Conservation (phyloP, 2,888 invertebrate genomes). For the Acronicta psi region DNA sequence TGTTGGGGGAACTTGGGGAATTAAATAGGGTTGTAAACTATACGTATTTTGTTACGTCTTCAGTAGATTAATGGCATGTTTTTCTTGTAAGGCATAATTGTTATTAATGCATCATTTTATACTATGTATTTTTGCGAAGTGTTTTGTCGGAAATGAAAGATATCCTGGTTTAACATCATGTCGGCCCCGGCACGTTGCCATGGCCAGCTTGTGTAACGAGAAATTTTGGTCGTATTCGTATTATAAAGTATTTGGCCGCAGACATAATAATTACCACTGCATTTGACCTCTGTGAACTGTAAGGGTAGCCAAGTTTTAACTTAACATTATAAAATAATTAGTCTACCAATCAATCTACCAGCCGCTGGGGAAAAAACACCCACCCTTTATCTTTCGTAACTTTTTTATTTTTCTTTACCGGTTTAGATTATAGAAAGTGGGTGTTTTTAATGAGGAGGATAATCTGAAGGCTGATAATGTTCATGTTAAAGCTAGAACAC, state of each 20-base stretch:
- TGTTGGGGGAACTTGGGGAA: constrained; percentile 24
- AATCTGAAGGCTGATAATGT: constrained; percentile 1
- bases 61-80: constrained; percentile 3
- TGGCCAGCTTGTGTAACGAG: too few species aligned
- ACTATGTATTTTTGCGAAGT: too few species aligned
- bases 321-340: constrained; percentile 21
- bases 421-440: constrained; percentile 7
- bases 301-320: constrained; percentile 20
- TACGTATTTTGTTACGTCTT: constrained; percentile 24
- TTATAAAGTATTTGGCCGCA: constrained; percentile 4
- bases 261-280: constrained; percentile 1
- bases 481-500: constrained; percentile 11
- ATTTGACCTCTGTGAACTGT: constrained; percentile 8
- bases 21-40: constrained; percentile 41
- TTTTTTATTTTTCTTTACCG: too few species aligned
- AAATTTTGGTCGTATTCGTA: background rate
- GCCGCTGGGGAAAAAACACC: constrained; percentile 21
- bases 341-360: constrained; percentile 10
- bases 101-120: too few species aligned
- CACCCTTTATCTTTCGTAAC: constrained; percentile 2
- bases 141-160: too few species aligned
- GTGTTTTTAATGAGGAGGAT: constrained; percentile 17
- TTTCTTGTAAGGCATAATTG: background rate
- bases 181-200: too few species aligned
- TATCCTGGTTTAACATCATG: too few species aligned